Base-by-base conservation (phyloP, 2,113 vertebrate genomes). In the Ramphastos sulfuratus region DNA sequence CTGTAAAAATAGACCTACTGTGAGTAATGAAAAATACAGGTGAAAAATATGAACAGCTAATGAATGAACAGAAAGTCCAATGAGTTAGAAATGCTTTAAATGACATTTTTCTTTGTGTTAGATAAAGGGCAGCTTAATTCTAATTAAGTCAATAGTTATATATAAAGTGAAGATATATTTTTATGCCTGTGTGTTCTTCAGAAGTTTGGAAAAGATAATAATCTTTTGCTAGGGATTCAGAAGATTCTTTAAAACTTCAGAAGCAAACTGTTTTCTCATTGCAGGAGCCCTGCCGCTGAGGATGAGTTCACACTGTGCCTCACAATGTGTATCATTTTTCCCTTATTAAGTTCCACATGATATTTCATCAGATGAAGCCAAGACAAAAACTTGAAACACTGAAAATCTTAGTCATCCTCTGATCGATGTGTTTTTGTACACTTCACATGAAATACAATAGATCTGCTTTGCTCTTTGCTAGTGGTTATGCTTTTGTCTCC, bases 11-110 rank as follows among this genome's bases (percentile, higher is more conserved):
- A 92, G 85, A 71, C 60, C 82, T 76, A 39, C 66, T 80, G 72
- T 77, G 89, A 95, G 48, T 92, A 94, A 95, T 92, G 67, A 81
- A 85, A 95, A 87, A 89, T 85, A 60, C 61, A 90, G 89, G 94
- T 95, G 89, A 96, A 91, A 90, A 90, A 42, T 85, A 24, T 81
- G n/a, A 83, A 77, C 84, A 87, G 60, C 73, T 91, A 93, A 93
- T 83, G 87, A 83, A 59, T 39, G 61, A 92, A 73, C 9, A 46
- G 67, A 89, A 92, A 87, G 30, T 27, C 5, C 1, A 89, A 82
- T 28, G 23, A 93, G 23, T 60, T 78, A 61, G 9, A 48, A 74
- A 27, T 25, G 23, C n/a, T 71, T 91, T 81, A 87, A 92, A 81
- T 78, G 35, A 4, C 20, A 27, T 52, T 89, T 91, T 82, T n/a